A percentile compares a stretch with the other conserved stretches of the same genome.
Evolutionary conservation across 1,140 invertebrate species (phyloP).

Genomic region (Drosophila pandora): DNA sequence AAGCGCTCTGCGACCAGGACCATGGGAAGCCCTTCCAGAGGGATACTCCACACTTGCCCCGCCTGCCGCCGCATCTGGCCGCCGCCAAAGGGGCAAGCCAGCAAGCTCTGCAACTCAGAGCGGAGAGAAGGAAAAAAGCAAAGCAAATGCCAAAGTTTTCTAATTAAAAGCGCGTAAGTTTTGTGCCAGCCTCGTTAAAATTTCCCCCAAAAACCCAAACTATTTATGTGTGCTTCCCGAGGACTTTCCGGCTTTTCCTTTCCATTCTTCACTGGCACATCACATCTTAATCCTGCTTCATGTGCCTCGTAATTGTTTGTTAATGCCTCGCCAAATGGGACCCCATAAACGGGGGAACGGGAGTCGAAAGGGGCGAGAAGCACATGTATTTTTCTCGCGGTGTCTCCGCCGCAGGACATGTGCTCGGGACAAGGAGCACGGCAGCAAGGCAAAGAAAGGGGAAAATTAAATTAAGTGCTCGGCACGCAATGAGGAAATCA

Average conservation of each 20-base stretch:
- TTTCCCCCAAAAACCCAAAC: conserved; percentile 22
- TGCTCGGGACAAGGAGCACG: conserved; percentile 6
- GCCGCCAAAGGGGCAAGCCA: conserved; percentile 17
- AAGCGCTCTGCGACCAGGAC: conserved; percentile 3
- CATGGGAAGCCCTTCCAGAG: conserved; percentile 10
- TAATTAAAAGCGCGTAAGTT: conserved; percentile 77
- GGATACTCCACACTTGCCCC: not conserved
- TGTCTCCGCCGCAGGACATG: conserved; percentile 23
- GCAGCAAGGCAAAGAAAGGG: conserved; percentile 2
- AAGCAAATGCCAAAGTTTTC: conserved; percentile 74
- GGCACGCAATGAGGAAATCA: conserved; percentile 53
- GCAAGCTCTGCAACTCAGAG: not conserved
- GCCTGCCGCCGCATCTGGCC: not conserved
- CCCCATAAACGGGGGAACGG: conserved; percentile 17
- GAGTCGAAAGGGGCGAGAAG: not conserved
- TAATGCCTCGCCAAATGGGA: conserved; percentile 53
- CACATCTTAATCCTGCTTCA: conserved; percentile 19
- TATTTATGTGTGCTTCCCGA: conserved; percentile 18
- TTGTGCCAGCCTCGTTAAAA: conserved; percentile 42
- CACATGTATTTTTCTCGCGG: not conserved
- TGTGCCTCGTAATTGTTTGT: conserved; percentile 59
- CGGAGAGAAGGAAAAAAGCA: conserved; percentile 20
- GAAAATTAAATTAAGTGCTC: conserved; percentile 65
- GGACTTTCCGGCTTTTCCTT: not conserved
- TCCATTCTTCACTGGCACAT: not conserved